Evolutionary conservation across 92 coral and sea anemone genomes (phyloP).

Genomic region (Plumapathes pennacea): DNA sequence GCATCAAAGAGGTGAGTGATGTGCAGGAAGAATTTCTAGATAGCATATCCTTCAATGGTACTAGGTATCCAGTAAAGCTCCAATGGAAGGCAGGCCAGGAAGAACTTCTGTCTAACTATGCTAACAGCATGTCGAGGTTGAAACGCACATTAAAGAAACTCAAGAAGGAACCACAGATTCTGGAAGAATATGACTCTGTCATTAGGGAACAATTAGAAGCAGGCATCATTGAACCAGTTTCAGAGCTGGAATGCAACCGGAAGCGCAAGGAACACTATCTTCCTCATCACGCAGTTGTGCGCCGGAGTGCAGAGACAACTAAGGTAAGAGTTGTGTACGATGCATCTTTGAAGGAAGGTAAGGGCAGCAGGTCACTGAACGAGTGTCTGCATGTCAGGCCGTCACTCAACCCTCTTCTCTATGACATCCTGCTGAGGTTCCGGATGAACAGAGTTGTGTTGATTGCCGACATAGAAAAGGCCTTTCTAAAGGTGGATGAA

Average conservation of each 20-base stretch:
- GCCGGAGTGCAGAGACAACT: constrained; percentile 25
- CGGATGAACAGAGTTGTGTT: constrained; percentile 28
- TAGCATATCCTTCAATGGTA: constrained; percentile 5
- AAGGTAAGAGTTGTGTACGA: constrained; percentile 32
- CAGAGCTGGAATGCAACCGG: constrained; percentile 23
- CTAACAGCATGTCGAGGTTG: constrained; percentile 2
- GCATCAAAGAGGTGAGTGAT: constrained; percentile 3
- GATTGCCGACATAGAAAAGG: constrained; percentile 44
- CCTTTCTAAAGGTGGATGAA: constrained; percentile 39
- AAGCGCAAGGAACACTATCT: constrained; percentile 26
- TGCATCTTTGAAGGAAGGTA: constrained; percentile 36
- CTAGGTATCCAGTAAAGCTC: constrained; percentile 4
- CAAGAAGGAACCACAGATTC: constrained; percentile 2
- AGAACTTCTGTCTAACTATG: not conserved
- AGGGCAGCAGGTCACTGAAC: constrained; percentile 19
- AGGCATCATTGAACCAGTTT: constrained; percentile 25
- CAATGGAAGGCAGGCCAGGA: constrained; percentile 12
- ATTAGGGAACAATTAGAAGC: constrained; percentile 8
- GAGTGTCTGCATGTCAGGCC: constrained; percentile 49
- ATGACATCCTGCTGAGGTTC: constrained; percentile 34
- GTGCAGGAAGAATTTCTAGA: constrained; percentile 8
- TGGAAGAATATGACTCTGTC: constrained; percentile 21
- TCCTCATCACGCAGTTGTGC: constrained; percentile 30
- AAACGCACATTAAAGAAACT: constrained; percentile 16
- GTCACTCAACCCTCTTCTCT: constrained; percentile 34